Conservation (phyloP, 2,888 invertebrate genomes). For the Tanypteryx hageni region DNA sequence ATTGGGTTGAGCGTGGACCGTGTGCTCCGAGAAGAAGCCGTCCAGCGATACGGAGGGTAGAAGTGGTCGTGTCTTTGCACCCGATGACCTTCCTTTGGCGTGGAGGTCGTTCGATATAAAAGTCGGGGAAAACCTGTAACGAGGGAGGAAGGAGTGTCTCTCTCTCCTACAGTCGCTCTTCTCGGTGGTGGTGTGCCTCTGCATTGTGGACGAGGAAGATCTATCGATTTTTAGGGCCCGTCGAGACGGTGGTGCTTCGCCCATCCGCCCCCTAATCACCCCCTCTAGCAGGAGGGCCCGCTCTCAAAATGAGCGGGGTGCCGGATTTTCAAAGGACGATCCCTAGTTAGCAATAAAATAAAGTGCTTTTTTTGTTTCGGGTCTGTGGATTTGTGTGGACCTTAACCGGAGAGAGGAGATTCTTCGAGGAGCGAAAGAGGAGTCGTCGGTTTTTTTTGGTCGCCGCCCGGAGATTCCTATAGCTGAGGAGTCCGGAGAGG, state of each 20-base stretch:
- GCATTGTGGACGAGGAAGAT: slow-evolving; percentile 10
- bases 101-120: background rate
- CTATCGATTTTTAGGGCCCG: background rate
- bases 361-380: slow-evolving; percentile 4
- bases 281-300: background rate
- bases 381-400: slow-evolving; percentile 34
- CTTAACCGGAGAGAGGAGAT: background rate
- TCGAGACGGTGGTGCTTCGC: background rate
- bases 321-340: background rate
- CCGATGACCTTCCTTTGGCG: background rate
- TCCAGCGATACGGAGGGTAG: background rate
- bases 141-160: background rate
- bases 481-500: background rate
- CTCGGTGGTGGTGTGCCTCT: slow-evolving; percentile 18
- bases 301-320: slow-evolving; percentile 19
- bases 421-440: background rate
- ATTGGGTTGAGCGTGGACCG: background rate
- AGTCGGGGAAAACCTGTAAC: background rate
- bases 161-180: background rate
- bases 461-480: background rate
- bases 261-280: too few species aligned
- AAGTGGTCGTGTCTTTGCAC: slow-evolving; percentile 19
- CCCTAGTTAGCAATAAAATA: background rate
- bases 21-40: background rate
- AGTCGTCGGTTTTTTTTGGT: background rate